Base-by-base conservation (phyloP, 2,113 vertebrate genomes). In the Labrus mixtus region DNA sequence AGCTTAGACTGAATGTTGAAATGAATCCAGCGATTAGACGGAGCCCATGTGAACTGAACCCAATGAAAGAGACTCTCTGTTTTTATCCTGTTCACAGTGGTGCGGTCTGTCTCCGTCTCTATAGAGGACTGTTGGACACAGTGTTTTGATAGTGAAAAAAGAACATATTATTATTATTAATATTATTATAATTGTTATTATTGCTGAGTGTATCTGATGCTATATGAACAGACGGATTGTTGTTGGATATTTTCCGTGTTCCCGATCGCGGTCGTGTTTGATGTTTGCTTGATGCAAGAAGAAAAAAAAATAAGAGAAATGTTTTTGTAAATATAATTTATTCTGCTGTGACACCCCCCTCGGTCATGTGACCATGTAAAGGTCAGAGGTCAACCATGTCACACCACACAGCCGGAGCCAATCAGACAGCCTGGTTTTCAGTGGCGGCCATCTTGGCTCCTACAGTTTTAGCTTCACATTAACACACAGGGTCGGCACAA, bases 261-360 rank as follows among this genome's bases (percentile, higher is more conserved):
- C 81, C 73, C 86, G 77, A 83, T 90, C 86, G 51, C 84, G 86
- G 75, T 86, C 79, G 84, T 91, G 79, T 93, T 90, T 88, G 64
- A 79, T 92, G 90, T 93, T 91, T 83, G 82, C 85, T 91, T 87
- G 82, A 86, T 87, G 87, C 84, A 87, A 89, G 68, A 87, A 83
- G 75, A 84, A 71, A 80, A 78, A 82, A 67, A 85, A 90, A n/a
- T n/a, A n/a, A 90, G 73, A 59, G 57, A 58, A 63, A 91, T 81
- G 33, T 68, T 91, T 84, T 90, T 95, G 93, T 94, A 94, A 92
- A 95, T 94, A 94, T 93, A 93, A 94, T 92, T 94, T 94, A 93
- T 94, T 95, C 55, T 78, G 60, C 78, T 23, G 74, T 65, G 69
- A 76, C 11, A n/a, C 29, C 29, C 72, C 48, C 15, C 23, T 10